Conservation (phyloP, 2,888 invertebrate species). For the Melinaea menophilus region DNA sequence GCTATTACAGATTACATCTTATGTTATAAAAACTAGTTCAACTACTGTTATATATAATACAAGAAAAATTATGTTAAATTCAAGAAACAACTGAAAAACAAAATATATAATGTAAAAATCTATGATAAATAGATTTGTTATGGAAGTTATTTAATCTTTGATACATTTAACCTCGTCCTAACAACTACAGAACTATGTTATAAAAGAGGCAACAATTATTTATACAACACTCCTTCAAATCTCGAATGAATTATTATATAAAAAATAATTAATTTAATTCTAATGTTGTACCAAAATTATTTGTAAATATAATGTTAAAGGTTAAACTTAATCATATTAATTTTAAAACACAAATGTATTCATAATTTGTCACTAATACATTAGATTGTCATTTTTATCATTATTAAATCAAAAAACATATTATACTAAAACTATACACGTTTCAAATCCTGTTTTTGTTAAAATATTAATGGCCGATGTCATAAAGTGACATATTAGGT, state of each 20-base stretch:
- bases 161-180: too few species aligned
- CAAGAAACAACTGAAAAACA: too few species aligned
- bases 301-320: background rate
- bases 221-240: too few species aligned
- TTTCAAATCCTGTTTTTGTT: too few species aligned
- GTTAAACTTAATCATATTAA: background rate
- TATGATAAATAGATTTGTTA: too few species aligned
- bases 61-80: background rate
- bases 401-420: too few species aligned
- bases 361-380: background rate
- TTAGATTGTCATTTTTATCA: background rate
- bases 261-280: background rate
- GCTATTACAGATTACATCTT: slow-evolving; percentile 15
- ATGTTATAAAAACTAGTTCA: slow-evolving; percentile 23
- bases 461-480: background rate
- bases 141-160: too few species aligned
- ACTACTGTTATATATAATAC: background rate
- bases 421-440: too few species aligned
- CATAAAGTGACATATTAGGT: background rate
- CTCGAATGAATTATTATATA: too few species aligned
- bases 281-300: background rate
- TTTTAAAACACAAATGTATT: background rate
- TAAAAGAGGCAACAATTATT: too few species aligned
- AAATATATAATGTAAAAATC: too few species aligned
- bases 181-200: too few species aligned